Evolutionary conservation across 2,888 invertebrate genomes (phyloP).

Genomic region (Erebia palarica): DNA sequence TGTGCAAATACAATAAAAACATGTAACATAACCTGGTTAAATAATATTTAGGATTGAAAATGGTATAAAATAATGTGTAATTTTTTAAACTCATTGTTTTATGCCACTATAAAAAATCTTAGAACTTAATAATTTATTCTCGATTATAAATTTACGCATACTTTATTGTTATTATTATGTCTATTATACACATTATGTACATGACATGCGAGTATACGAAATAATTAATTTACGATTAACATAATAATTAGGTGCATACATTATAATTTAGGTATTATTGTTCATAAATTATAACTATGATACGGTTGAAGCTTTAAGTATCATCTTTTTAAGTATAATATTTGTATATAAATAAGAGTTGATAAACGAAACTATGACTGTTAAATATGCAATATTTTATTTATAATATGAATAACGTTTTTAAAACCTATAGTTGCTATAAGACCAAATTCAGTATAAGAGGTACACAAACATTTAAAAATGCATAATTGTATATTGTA

Average conservation of each 20-base stretch:
- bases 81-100: not conserved
- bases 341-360: not conserved
- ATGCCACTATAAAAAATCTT: not conserved
- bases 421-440: too few relatives aligned
- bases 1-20: too few relatives aligned
- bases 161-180: not conserved
- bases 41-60: not conserved
- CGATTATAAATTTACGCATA: not conserved
- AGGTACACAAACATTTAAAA: too few relatives aligned
- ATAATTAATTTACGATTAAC: not conserved
- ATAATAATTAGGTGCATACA: not conserved
- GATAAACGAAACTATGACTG: not conserved
- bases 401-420: too few relatives aligned
- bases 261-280: not conserved
- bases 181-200: not conserved
- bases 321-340: not conserved
- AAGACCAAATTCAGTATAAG: too few relatives aligned
- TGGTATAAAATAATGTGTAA: not conserved
- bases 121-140: not conserved
- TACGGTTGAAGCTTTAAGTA: slow-evolving; percentile 16
- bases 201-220: not conserved
- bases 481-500: too few relatives aligned
- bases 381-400: not conserved
- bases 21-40: too few relatives aligned
- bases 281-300: not conserved